phyloP scores from a whole-genome alignment of 2,113 vertebrate species.

The Eulacestoma nigropectus region DNA sequence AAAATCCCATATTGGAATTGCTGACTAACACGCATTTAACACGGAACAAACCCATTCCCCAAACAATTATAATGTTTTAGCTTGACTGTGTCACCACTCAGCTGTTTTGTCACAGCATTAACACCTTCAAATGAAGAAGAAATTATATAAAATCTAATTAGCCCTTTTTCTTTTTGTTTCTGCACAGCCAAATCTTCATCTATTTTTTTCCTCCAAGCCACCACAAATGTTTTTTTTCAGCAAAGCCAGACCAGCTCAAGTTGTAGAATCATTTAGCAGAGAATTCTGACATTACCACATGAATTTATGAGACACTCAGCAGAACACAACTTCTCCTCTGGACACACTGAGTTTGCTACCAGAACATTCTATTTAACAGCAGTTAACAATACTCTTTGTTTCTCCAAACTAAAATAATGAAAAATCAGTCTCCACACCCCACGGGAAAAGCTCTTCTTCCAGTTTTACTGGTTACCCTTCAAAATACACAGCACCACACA shows the following conservation, averaged over 20 bases:
- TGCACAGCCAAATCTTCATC: neutral
- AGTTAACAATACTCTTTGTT: neutral
- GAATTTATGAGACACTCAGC: neutral
- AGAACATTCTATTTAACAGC: neutral
- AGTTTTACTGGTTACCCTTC: neutral
- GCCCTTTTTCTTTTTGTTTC: neutral
- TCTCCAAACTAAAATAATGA: neutral
- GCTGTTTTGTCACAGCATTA: neutral
- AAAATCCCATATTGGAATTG: neutral
- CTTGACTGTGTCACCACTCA: neutral
- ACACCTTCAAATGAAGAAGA: neutral
- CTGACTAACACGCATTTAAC: neutral
- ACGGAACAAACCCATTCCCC: neutral
- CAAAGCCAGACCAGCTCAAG: neutral
- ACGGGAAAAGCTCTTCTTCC: neutral
- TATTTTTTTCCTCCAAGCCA: neutral
- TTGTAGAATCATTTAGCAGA: neutral
- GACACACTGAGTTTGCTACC: neutral
- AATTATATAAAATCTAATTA: neutral
- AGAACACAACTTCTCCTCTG: neutral
- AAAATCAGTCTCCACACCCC: neutral
- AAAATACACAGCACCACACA: neutral
- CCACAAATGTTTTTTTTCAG: neutral
- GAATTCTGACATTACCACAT: neutral
- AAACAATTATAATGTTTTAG: neutral